Evolutionary conservation across 1,140 invertebrate species (phyloP).

Genomic region (Monochamus saltuarius): DNA sequence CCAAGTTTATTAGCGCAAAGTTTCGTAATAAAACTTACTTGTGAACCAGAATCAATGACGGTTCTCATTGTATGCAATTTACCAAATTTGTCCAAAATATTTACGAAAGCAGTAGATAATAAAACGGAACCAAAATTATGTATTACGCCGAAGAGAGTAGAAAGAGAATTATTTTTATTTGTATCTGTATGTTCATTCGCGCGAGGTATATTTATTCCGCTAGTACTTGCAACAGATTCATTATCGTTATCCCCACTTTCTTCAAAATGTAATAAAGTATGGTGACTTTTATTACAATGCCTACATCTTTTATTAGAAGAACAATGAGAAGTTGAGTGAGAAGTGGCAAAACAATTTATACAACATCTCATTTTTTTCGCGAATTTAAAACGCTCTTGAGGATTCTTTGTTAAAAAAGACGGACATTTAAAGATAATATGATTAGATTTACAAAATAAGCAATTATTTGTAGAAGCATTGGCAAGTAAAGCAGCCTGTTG

Average conservation of each 20-base stretch:
- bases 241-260: background rate
- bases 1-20: background rate
- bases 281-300: background rate
- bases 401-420: background rate
- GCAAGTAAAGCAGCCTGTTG: no score
- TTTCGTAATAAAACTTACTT: constrained; percentile 1
- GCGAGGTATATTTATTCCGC: background rate
- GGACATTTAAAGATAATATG: constrained; percentile 1
- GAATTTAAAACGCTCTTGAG: constrained; percentile 1
- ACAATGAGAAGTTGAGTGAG: background rate
- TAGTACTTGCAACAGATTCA: background rate
- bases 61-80: background rate
- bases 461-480: background rate
- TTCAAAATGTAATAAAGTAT: constrained; percentile 10
- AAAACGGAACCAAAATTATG: background rate
- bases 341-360: constrained; percentile 1
- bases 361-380: constrained; percentile 4
- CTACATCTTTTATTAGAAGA: background rate
- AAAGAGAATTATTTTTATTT: no score
- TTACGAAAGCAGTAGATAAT: constrained; percentile 4
- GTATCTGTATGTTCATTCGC: background rate
- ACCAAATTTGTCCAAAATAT: background rate
- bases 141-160: background rate
- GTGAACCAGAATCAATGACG: background rate
- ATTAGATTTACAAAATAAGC: constrained; percentile 1